Conservation (phyloP, 2,888 invertebrate genomes). For the Agrypnus murinus region DNA sequence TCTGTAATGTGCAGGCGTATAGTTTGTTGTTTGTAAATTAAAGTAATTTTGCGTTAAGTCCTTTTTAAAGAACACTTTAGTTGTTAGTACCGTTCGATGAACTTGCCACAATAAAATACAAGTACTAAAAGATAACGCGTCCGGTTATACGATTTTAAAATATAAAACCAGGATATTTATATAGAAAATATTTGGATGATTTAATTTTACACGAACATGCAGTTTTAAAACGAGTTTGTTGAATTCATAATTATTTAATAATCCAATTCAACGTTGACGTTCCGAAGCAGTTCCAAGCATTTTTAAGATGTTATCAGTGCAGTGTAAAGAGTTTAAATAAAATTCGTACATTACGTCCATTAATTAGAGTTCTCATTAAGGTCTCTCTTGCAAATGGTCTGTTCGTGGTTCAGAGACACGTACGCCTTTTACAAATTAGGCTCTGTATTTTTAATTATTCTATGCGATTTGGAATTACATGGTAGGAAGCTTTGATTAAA, state of each 20-base stretch:
- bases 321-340: constrained; percentile 46
- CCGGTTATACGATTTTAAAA: constrained; percentile 1
- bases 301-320: constrained; percentile 43
- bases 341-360: constrained; percentile 50
- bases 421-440: constrained; percentile 52
- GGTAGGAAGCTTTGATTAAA: constrained; percentile 42
- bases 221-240: background rate
- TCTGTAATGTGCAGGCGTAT: constrained; percentile 23
- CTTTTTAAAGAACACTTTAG: background rate
- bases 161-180: background rate
- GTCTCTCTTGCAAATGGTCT: constrained; percentile 47
- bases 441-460: constrained; percentile 48
- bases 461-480: constrained; percentile 40
- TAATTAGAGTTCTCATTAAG: constrained; percentile 53
- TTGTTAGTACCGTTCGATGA: constrained; percentile 23
- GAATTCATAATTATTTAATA: constrained; percentile 39
- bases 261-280: constrained; percentile 30
- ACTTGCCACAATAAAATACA: constrained; percentile 1
- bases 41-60: constrained; percentile 28
- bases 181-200: background rate
- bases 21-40: constrained; percentile 19
- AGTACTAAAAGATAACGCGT: constrained; percentile 3
- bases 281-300: constrained; percentile 34
- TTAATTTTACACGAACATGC: constrained; percentile 1
- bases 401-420: constrained; percentile 48